These are phyloP conservation scores for Melipona beecheii DNA, from an alignment of 2,888 invertebrate species.

Conservation along the genomic window DNA sequence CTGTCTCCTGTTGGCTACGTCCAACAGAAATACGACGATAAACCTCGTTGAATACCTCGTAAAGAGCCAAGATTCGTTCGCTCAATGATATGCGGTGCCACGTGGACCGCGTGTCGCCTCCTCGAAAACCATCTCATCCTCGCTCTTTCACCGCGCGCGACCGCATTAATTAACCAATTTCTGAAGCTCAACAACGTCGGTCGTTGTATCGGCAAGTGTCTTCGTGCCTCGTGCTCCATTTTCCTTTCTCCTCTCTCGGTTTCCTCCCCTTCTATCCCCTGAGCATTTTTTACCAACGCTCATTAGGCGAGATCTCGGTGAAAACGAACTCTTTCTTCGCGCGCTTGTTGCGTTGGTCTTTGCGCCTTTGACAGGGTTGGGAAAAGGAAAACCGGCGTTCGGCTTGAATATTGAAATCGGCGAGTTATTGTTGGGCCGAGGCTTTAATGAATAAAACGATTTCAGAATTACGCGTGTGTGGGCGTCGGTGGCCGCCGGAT, in stretches of 20 bases:
- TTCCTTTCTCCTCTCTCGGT: neutral
- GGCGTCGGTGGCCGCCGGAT: neutral
- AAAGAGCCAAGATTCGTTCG: constrained; percentile 41
- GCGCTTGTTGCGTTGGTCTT: neutral
- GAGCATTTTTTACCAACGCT: neutral
- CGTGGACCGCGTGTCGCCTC: constrained; percentile 25
- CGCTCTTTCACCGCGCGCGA: constrained; percentile 16
- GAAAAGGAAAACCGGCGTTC: neutral
- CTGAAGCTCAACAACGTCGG: constrained; percentile 14
- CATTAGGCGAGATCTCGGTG: too few species aligned
- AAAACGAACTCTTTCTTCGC: too few species aligned
- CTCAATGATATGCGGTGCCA: constrained; percentile 56
- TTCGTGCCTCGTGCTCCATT: neutral
- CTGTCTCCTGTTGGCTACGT: constrained; percentile 38
- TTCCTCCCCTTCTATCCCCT: neutral
- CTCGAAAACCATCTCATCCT: constrained; percentile 23
- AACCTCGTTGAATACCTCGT: constrained; percentile 32
- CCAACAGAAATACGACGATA: constrained; percentile 36
- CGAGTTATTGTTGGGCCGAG: neutral
- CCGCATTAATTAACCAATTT: constrained; percentile 52
- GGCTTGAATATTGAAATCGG: constrained; percentile 12
- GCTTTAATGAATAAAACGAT: constrained; percentile 17
- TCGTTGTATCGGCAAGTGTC: constrained; percentile 14
- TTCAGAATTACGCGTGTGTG: constrained; percentile 5
- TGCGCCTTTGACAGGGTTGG: too few species aligned